phyloP scores from a whole-genome alignment of 2,888 invertebrate genomes.

The Philereme transversata region DNA sequence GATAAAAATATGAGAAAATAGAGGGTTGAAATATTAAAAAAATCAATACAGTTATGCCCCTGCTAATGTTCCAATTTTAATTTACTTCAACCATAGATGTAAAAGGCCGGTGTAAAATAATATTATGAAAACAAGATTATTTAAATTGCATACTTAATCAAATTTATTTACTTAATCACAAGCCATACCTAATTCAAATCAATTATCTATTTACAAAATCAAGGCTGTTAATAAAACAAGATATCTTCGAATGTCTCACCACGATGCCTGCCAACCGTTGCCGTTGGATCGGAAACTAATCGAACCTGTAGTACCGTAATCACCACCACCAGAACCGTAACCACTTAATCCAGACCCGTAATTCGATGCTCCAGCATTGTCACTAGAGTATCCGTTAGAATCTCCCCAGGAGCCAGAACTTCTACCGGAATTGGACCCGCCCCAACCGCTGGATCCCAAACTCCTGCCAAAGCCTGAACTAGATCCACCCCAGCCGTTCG shows the following conservation, averaged over 20 bases:
- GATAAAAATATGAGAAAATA: too few relatives aligned
- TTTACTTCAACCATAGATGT: too few relatives aligned
- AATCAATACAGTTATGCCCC: too few relatives aligned
- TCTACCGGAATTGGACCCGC: conserved; percentile 7
- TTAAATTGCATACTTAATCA: neutral
- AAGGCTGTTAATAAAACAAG: neutral
- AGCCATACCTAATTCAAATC: neutral
- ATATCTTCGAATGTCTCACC: conserved; percentile 12
- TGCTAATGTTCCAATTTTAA: too few relatives aligned
- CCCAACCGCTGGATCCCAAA: conserved; percentile 4
- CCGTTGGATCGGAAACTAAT: conserved; percentile 22
- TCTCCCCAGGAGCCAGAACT: conserved; percentile 12
- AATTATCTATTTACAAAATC: conserved; percentile 6
- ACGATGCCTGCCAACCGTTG: conserved; percentile 25
- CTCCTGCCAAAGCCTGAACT: conserved; percentile 7
- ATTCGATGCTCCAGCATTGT: conserved; percentile 10
- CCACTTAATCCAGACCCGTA: conserved; percentile 3
- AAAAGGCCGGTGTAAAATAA: neutral
- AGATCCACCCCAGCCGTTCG: neutral
- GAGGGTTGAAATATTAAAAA: too few relatives aligned
- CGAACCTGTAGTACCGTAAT: conserved; percentile 16
- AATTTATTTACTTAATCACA: neutral
- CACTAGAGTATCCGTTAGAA: conserved; percentile 9
- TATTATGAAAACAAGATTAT: neutral
- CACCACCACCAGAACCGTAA: conserved; percentile 1